Evolutionary conservation across 2,113 vertebrate genomes (phyloP).

Genomic region (Vireo altiloquus): DNA sequence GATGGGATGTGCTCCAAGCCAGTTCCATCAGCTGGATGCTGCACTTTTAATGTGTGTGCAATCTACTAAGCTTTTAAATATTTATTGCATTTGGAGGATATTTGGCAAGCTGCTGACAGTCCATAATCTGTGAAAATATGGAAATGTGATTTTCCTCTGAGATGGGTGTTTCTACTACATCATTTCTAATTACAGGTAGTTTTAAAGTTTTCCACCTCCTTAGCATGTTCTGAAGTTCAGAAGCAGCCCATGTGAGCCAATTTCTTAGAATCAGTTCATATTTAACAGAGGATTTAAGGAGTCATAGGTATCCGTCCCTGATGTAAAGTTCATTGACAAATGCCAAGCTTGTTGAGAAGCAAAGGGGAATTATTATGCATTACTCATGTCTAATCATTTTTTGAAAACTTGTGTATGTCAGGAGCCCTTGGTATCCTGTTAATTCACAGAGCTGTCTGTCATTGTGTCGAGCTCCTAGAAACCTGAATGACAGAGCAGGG

Average conservation of each 20-base stretch:
- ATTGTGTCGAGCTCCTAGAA: background rate
- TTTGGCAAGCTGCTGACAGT: background rate
- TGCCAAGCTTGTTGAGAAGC: background rate
- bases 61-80: background rate
- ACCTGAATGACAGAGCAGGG: background rate
- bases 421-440: background rate
- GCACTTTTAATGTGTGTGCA: background rate
- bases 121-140: background rate
- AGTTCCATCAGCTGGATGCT: background rate
- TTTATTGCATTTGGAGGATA: background rate
- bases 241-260: background rate
- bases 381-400: background rate
- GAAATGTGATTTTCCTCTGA: background rate
- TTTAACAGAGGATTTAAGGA: background rate
- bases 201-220: background rate
- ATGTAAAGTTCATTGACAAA: background rate
- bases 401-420: background rate
- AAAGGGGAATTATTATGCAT: background rate
- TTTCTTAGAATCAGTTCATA: background rate
- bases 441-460: background rate
- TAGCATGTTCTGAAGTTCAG: background rate
- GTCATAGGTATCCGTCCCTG: background rate
- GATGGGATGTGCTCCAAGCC: background rate
- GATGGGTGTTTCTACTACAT: background rate
- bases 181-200: background rate